Conservation (phyloP, 2,797 vertebrate genomes). For the Propithecus perrieri region DNA sequence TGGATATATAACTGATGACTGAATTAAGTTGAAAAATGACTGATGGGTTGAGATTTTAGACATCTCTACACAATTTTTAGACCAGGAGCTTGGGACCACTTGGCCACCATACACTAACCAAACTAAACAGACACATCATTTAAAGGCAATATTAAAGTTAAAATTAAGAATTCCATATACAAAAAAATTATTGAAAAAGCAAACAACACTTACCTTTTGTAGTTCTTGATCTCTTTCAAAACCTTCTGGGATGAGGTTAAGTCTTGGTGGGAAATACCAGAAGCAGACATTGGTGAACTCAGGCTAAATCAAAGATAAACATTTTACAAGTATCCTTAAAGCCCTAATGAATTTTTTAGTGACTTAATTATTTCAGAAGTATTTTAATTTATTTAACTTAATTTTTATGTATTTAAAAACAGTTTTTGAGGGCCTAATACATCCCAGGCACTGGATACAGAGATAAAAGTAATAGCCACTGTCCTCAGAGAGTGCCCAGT, state of each 20-base stretch:
- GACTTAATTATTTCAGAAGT: background rate
- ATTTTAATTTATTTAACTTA: background rate
- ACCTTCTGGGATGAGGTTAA: constrained; percentile 78
- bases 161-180: background rate
- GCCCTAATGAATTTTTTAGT: background rate
- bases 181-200: background rate
- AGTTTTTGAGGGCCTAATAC: background rate
- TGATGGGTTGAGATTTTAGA: background rate
- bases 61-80: background rate
- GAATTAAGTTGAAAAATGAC: background rate
- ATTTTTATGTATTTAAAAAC: background rate
- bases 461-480: background rate
- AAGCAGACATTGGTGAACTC: constrained; percentile 88
- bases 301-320: constrained; percentile 79
- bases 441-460: background rate
- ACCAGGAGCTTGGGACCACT: background rate
- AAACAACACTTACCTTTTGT: constrained; percentile 79
- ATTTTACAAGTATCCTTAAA: background rate
- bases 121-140: background rate
- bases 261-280: constrained; percentile 86
- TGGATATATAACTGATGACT: background rate
- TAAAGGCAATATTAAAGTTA: background rate
- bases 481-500: background rate
- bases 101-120: background rate
- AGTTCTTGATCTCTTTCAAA: constrained; percentile 81